Percentiles rank a stretch among this genome's conserved stretches.
Conservation (phyloP, 92 coral and sea anemone genomes). For the Zoanthus sansibaricus region DNA sequence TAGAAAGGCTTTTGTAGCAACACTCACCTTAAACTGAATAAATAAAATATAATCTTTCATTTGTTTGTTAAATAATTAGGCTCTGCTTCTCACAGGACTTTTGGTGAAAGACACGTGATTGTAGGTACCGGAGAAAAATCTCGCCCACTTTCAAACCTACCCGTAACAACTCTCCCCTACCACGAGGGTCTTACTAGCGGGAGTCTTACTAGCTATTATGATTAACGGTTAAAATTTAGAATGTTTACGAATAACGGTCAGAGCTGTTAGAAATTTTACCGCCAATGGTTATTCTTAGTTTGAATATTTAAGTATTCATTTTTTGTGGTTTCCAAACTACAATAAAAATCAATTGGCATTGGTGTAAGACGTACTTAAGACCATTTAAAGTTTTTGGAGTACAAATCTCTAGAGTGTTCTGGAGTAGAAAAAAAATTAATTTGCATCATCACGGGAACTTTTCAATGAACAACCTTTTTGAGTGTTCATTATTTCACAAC, state of each 20-base stretch:
- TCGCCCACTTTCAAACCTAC: no score
- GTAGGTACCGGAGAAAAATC: no score
- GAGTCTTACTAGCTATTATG: no score
- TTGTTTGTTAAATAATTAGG: no score
- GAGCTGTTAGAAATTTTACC: conserved; percentile 6
- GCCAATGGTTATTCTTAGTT: conserved; percentile 27
- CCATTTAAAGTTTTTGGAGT: conserved; percentile 15
- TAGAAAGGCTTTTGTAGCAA: no score
- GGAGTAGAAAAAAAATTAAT: neutral
- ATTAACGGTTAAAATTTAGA: conserved; percentile 1
- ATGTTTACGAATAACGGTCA: neutral
- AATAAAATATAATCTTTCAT: no score
- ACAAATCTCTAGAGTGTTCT: neutral
- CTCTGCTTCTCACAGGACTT: no score
- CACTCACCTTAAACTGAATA: no score
- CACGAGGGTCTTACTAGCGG: neutral
- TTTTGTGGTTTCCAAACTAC: conserved; percentile 17
- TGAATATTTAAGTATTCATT: conserved; percentile 22
- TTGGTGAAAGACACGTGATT: no score
- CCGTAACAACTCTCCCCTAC: no score
- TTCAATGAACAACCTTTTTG: neutral
- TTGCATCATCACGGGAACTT: neutral
- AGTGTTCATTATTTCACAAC: neutral
- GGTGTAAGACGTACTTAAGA: conserved; percentile 16
- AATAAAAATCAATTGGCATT: conserved; percentile 14